A percentile compares a stretch with the other conserved stretches of the same genome.
Evolutionary conservation across 1,140 invertebrate genomes (phyloP).

Genomic region (Plodia interpunctella): DNA sequence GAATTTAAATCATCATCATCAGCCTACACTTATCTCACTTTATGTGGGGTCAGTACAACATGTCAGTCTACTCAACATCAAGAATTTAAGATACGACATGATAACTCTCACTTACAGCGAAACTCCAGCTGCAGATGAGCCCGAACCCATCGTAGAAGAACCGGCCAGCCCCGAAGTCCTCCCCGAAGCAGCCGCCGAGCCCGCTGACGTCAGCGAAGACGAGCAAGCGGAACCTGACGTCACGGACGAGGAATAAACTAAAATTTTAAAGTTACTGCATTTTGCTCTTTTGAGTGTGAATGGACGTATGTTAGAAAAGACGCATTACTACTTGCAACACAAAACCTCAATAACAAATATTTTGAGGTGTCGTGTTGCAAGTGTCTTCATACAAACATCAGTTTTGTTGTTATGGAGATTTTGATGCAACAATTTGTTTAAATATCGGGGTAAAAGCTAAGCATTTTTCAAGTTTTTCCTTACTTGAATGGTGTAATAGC

Average conservation of each 20-base stretch:
- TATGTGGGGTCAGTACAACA: too few species aligned
- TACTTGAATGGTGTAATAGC: slow-evolving; percentile 52
- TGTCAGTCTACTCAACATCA: too few species aligned
- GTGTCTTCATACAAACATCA: background rate
- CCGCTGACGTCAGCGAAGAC: slow-evolving; percentile 63
- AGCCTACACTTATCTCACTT: too few species aligned
- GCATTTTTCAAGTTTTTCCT: slow-evolving; percentile 40
- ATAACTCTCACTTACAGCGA: slow-evolving; percentile 40
- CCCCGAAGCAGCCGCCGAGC: slow-evolving; percentile 37
- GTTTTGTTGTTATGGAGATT: slow-evolving; percentile 2
- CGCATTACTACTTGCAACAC: background rate
- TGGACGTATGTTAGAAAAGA: background rate
- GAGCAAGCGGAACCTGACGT: slow-evolving; percentile 72
- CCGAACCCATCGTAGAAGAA: slow-evolving; percentile 63
- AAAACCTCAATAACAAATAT: background rate
- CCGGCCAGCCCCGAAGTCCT: slow-evolving; percentile 51
- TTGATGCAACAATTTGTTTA: slow-evolving; percentile 20
- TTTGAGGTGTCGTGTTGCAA: background rate
- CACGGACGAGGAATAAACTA: slow-evolving; percentile 68
- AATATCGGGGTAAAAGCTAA: slow-evolving; percentile 28
- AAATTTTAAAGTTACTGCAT: slow-evolving; percentile 20
- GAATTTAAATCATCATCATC: too few species aligned
- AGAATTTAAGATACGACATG: background rate
- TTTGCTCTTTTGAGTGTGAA: slow-evolving; percentile 9
- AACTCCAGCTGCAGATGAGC: slow-evolving; percentile 44